Evolutionary conservation across 2,113 vertebrate species (phyloP), one percentile per base, ranked within the genome.

Genomic region (Onychostoma macrolepis): DNA sequence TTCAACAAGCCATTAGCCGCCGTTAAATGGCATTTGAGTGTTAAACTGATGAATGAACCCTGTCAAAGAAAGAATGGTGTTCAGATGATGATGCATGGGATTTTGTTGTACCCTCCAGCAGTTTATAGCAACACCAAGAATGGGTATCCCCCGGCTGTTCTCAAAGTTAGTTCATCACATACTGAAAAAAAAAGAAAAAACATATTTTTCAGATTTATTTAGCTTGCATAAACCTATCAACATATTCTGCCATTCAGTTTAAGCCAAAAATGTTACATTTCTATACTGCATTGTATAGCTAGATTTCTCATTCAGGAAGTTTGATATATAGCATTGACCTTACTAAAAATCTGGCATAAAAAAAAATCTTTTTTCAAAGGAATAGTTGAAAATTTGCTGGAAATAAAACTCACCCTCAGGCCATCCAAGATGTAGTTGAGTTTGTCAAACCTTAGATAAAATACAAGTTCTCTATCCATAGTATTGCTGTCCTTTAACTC

Each of bases 11-110:
- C 24, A 45, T 75, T 75, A 45, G 72, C 41, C 2, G 13, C 72
- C 72, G 28, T 75, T 45, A 43, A 4, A 75, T 75, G 38, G 11
- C 2, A 45, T 75, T 45, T 45, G 72, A 15, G 24, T 75, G 72
- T 75, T 75, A 75, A 45, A 45, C 24, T 75, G 41, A 75, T 28
- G 41, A 75, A 45, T 75, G 72, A 45, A 75, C 71, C 71, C 38
- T 75, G 24, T 12, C 71, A 75, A 24, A n/a, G 71, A 75, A 43
- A 43, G 38, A 75, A 26, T 75, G 63, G 63, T 67, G 63, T 67
- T 67, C 63, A 67, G 63, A 67, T 67, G 63, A 67, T 30, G 24
- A 75, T 75, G 71, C 6, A 15, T 75, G 41, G 43, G 38, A 75
- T 75, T 45, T 75, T 45, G 72, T 45, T 75, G 38, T 75, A 75